These are phyloP conservation scores for Spisula subtruncata DNA, from an alignment of 2,888 invertebrate species.

Conservation along the genomic window DNA sequence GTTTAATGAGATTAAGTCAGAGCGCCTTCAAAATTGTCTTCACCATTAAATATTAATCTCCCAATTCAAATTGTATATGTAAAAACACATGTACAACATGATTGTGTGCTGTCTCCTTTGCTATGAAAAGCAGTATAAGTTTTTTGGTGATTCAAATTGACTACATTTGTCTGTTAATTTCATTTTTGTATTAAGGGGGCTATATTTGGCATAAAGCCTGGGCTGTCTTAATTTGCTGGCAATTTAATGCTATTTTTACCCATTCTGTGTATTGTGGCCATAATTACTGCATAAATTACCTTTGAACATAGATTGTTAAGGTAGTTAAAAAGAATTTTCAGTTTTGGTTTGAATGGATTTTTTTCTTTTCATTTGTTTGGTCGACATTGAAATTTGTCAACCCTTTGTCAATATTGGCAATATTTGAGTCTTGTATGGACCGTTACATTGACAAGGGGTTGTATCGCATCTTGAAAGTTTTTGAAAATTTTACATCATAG, in stretches of 20 bases:
- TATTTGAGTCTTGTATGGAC: background rate
- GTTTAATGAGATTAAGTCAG: no score
- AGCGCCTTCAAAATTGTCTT: no score
- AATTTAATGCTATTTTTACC: background rate
- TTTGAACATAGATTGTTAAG: slow-evolving; percentile 20
- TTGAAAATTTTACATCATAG: background rate
- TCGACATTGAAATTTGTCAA: background rate
- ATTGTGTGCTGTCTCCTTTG: no score
- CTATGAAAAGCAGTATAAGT: no score
- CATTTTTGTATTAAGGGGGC: background rate
- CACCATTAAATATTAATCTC: no score
- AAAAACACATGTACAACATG: no score
- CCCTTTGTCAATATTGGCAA: slow-evolving; percentile 22
- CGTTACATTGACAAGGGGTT: background rate
- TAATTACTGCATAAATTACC: slow-evolving; percentile 24
- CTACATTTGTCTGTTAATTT: background rate
- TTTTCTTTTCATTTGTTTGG: background rate
- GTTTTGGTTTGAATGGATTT: background rate
- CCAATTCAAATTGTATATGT: no score
- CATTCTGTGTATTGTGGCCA: background rate
- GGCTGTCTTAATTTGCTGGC: background rate
- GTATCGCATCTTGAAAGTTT: background rate
- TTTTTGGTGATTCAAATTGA: background rate
- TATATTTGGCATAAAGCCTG: background rate
- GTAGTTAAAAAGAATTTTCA: background rate